A percentile compares a stretch with the other conserved stretches of the same genome.
Evolutionary conservation across 2,113 vertebrate species (phyloP).

Genomic region (Micromys minutus): DNA sequence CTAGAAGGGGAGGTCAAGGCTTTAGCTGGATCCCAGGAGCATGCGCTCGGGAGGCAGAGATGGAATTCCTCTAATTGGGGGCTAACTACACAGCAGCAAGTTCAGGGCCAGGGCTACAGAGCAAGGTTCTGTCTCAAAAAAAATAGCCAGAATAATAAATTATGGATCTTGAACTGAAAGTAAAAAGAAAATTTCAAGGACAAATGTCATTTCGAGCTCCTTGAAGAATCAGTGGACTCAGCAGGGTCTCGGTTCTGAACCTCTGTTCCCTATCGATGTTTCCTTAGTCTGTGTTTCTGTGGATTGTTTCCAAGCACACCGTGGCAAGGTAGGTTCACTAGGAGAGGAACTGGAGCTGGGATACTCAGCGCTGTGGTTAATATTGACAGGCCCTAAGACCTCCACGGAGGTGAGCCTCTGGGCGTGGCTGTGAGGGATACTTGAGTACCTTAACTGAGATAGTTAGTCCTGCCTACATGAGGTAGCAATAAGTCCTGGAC

Average conservation of each 20-base stretch:
- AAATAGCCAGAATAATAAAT: neutral
- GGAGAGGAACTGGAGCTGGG: neutral
- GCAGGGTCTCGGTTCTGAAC: neutral
- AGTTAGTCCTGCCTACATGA: neutral
- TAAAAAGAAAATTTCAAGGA: neutral
- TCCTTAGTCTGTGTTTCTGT: neutral
- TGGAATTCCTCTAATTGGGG: too few relatives aligned
- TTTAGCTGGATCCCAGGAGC: neutral
- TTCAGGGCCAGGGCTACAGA: neutral
- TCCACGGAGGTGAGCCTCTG: neutral
- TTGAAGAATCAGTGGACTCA: neutral
- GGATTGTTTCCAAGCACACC: neutral
- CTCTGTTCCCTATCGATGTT: neutral
- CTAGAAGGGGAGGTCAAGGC: neutral
- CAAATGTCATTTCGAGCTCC: neutral
- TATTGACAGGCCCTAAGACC: neutral
- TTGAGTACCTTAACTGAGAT: neutral
- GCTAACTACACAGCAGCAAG: neutral
- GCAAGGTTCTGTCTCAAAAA: neutral
- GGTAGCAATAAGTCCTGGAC: neutral
- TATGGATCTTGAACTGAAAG: neutral
- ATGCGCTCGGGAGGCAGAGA: neutral
- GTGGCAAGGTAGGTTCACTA: neutral
- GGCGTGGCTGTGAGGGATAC: neutral
- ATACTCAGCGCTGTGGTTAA: neutral